phyloP scores from a whole-genome alignment of 2,797 vertebrate genomes.

The Tangara arthus region DNA sequence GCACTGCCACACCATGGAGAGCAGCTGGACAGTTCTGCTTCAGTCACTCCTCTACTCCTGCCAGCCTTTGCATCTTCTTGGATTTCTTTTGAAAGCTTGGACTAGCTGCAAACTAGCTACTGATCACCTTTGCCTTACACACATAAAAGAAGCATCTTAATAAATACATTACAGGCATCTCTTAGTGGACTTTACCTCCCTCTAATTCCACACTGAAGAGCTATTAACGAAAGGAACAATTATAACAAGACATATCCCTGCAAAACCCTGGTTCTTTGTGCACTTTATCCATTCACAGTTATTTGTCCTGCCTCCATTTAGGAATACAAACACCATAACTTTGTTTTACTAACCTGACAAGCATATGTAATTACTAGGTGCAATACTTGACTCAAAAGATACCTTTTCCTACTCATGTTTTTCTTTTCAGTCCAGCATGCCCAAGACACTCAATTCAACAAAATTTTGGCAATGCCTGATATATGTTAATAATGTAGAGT shows the following conservation, averaged over 20 bases:
- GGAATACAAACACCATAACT: neutral
- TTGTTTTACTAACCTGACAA: neutral
- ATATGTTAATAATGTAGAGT: neutral
- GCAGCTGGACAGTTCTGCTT: neutral
- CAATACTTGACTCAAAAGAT: neutral
- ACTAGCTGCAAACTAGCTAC: neutral
- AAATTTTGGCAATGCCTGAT: neutral
- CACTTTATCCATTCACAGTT: neutral
- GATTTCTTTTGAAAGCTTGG: neutral
- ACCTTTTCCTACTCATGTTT: neutral
- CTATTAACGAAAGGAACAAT: neutral
- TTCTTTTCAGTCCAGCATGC: neutral
- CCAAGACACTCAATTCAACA: neutral
- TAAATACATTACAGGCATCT: neutral
- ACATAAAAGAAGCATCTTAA: neutral
- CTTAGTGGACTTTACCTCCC: neutral
- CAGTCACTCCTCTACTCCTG: neutral
- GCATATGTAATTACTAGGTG: neutral
- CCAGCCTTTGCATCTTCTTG: neutral
- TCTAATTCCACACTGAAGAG: neutral
- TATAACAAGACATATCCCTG: neutral
- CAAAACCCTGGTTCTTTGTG: neutral
- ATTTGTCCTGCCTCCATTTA: neutral
- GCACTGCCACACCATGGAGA: neutral
- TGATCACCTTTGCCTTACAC: neutral